These are phyloP conservation scores for Turritopsis dohrnii DNA, from an alignment of 30 jellyfish, hydroid and myxozoan species.

Conservation along the genomic window DNA sequence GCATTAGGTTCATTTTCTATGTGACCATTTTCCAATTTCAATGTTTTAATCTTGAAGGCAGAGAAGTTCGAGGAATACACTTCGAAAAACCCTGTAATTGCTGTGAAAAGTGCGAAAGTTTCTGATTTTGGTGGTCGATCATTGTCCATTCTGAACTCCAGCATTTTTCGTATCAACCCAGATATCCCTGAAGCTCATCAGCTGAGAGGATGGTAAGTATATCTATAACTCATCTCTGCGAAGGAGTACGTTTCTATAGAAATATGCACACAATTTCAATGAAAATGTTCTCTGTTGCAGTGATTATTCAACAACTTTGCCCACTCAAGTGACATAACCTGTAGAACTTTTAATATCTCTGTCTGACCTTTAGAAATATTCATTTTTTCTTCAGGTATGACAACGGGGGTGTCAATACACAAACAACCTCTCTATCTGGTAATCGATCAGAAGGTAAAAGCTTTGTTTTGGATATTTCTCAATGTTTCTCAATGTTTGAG, in stretches of 20 bases:
- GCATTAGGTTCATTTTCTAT: neutral
- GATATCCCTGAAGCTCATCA: slow-evolving; percentile 93
- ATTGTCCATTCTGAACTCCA: slow-evolving; percentile 36
- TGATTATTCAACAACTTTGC: neutral
- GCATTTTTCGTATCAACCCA: slow-evolving; percentile 74
- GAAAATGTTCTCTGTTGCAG: neutral
- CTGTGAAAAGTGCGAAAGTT: slow-evolving; percentile 95
- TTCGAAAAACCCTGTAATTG: slow-evolving; percentile 66
- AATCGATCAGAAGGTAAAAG: slow-evolving; percentile 65
- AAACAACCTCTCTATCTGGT: slow-evolving; percentile 80
- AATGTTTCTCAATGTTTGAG: no score
- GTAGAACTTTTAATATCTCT: no score
- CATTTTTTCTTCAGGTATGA: slow-evolving; percentile 64
- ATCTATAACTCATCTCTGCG: neutral
- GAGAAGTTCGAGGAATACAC: slow-evolving; percentile 79
- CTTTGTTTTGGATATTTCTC: no score
- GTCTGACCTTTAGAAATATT: neutral
- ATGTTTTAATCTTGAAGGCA: slow-evolving; percentile 51
- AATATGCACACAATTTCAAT: neutral
- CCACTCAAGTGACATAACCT: no score
- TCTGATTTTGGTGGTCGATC: slow-evolving; percentile 96
- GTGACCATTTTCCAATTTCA: neutral
- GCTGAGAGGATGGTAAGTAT: slow-evolving; percentile 91
- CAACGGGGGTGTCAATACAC: slow-evolving; percentile 70
- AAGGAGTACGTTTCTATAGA: neutral